Evolutionary conservation across 2,797 vertebrate species (phyloP), one percentile per base, ranked within the genome.

Genomic region (Muraenolepis orangiensis): DNA sequence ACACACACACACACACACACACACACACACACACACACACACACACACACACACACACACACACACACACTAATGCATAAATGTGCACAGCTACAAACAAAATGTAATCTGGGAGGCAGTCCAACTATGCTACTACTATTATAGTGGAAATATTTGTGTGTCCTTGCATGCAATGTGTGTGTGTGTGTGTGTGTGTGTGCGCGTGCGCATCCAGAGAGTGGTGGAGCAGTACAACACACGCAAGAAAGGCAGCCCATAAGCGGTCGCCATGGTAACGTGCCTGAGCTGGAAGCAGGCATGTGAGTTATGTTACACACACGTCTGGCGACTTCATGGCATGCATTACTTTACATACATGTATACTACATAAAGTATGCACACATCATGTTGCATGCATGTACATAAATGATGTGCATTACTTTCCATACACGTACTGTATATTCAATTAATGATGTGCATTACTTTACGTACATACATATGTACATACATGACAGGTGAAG

Each of bases 191-290:
- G 77, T 69, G 72, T 78, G 77, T 64, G 70, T 64, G 85, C 57
- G 83, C 79, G 80, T 79, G 84, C 82, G 84, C 85, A 75, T 78
- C n/a, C n/a, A n/a, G 72, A 18, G 74, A 80, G 79, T 73, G 81
- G 84, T 86, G 85, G 32, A 76, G 70, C 76, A 91, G 87, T 83
- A 87, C 83, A 88, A 85, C 82, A 78, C 78, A 87, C 80, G 86
- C 80, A 90, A 85, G 76, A 85, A 85, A 85, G 87, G 85, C 82
- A 87, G 88, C 87, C 85, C 74, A 82, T 75, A 75, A 81, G 72
- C 42, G 75, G 89, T 91, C 87, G 77, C 85, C 82, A 87, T 89
- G 81, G 92, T 78, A 89, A 93, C 91, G 77, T 31, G 72, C 74
- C 36, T 3, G 81, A 80, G 74, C 71, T 74, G 75, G 81, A 81